A percentile compares a stretch with the other conserved stretches of the same genome.
Conservation (phyloP, 2,797 vertebrate genomes). For the Pangasius krempfi region DNA sequence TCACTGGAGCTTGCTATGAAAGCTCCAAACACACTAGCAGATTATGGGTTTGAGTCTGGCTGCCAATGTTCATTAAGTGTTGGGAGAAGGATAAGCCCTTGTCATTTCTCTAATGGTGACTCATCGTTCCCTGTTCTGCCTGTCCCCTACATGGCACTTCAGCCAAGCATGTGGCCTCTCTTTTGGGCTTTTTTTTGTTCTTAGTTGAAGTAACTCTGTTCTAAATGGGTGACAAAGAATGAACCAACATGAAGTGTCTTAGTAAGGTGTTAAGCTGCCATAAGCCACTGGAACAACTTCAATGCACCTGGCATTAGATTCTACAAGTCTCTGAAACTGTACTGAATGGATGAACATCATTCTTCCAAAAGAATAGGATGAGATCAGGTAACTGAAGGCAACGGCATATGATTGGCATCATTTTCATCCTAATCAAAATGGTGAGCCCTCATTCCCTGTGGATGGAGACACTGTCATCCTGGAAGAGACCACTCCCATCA, state of each 20-base stretch:
- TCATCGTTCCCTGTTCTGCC: slow-evolving; percentile 29
- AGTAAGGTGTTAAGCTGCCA: neutral
- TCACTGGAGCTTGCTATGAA: slow-evolving; percentile 62
- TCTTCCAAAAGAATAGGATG: neutral
- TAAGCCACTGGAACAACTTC: neutral
- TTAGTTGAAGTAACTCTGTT: slow-evolving; percentile 17
- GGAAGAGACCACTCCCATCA: neutral
- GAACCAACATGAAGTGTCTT: neutral
- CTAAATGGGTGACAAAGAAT: neutral
- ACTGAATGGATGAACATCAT: neutral
- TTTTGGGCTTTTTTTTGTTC: slow-evolving; percentile 41
- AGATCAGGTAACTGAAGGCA: neutral
- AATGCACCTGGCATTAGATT: neutral
- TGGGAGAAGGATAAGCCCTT: slow-evolving; percentile 55
- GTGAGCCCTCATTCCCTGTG: neutral
- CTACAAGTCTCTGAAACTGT: neutral
- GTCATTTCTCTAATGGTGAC: slow-evolving; percentile 59
- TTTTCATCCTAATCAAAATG: neutral
- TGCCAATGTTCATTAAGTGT: slow-evolving; percentile 63
- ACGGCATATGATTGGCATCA: neutral
- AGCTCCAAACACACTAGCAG: slow-evolving; percentile 62
- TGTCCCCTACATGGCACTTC: slow-evolving; percentile 30
- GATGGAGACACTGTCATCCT: neutral
- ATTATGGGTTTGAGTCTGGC: slow-evolving; percentile 60
- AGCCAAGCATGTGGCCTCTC: neutral